Conservation (phyloP, 2,113 vertebrate species). For the Chaetodon auriga region DNA sequence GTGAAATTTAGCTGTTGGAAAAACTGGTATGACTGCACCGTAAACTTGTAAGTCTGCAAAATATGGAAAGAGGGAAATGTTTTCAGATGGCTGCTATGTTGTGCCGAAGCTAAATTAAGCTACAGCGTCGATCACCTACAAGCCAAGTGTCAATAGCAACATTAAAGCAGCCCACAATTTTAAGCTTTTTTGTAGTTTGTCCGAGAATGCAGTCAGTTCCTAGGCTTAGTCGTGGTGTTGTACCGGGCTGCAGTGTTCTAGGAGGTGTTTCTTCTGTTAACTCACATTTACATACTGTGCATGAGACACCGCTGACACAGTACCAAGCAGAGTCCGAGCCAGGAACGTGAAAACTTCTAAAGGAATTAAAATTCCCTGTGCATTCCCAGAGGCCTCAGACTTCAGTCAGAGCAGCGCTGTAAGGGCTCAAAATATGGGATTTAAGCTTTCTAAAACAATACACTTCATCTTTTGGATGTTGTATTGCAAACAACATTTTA, state of each 20-base stretch:
- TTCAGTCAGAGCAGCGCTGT: not conserved
- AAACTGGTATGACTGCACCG: too few species aligned
- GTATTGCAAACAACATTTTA: not conserved
- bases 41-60: too few species aligned
- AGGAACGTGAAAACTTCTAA: not conserved
- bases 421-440: not conserved
- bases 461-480: not conserved
- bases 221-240: not conserved
- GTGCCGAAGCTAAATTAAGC: too few species aligned
- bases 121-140: not conserved
- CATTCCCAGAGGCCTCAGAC: not conserved
- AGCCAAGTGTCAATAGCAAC: not conserved
- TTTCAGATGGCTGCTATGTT: too few species aligned
- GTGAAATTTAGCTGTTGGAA: too few species aligned
- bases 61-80: too few species aligned
- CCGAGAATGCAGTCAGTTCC: not conserved
- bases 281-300: not conserved
- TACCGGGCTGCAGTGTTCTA: not conserved
- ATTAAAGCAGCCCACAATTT: not conserved
- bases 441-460: not conserved
- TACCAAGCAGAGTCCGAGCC: not conserved
- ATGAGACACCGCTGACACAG: not conserved
- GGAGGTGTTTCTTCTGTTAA: not conserved
- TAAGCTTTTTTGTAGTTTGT: not conserved
- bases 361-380: not conserved